Percentiles rank a stretch among this genome's conserved stretches.
Conservation (phyloP, 1,140 invertebrate genomes). For the Batillaria attramentaria region DNA sequence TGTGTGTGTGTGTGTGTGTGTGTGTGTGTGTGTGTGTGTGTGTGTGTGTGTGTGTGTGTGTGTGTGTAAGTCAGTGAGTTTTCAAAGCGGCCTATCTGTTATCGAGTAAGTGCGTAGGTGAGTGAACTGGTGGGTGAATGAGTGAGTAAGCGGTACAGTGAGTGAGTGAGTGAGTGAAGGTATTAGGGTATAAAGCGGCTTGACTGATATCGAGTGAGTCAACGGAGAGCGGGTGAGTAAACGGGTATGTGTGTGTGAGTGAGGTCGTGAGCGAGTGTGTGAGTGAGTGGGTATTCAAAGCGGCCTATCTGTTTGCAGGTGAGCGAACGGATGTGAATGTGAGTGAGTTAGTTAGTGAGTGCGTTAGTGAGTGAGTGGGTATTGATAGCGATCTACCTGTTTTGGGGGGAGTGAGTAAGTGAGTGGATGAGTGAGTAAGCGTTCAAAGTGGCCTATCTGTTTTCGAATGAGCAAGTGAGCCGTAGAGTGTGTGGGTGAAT, state of each 20-base stretch:
- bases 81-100: background rate
- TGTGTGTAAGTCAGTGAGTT: background rate
- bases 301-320: too few species aligned
- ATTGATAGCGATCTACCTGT: too few species aligned
- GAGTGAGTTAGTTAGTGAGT: background rate
- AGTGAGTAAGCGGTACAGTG: background rate
- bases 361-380: too few species aligned
- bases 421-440: too few species aligned
- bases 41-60: slow-evolving; percentile 15
- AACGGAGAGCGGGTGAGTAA: too few species aligned
- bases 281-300: too few species aligned
- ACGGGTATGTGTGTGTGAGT: too few species aligned
- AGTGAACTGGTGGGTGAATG: background rate
- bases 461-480: background rate
- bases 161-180: background rate
- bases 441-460: too few species aligned
- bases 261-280: too few species aligned
- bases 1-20: background rate
- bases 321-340: background rate
- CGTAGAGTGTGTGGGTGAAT: background rate
- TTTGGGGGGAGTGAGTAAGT: too few species aligned
- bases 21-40: slow-evolving; percentile 18
- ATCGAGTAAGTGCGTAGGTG: background rate
- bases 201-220: too few species aligned
- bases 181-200: background rate